Evolutionary conservation across 2,113 vertebrate genomes (phyloP).

Genomic region (Periophthalmodon schlosseri): DNA sequence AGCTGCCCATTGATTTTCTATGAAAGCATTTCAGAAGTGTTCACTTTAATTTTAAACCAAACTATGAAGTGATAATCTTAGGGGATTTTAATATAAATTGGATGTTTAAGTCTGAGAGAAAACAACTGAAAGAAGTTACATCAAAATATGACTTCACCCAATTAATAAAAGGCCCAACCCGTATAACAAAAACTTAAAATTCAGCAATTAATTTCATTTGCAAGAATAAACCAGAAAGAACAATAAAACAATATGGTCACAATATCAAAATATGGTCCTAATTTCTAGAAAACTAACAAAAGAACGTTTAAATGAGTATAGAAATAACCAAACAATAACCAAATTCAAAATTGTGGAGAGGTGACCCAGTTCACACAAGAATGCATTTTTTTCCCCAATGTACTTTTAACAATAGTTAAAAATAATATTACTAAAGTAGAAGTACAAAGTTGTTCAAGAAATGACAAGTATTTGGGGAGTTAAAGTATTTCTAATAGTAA

Average conservation of each 20-base stretch:
- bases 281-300: not conserved
- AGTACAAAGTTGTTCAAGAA: too few relatives aligned
- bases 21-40: not conserved
- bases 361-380: too few relatives aligned
- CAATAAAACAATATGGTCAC: not conserved
- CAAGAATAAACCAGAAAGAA: not conserved
- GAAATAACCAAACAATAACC: not conserved
- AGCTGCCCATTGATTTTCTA: not conserved
- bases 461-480: too few relatives aligned
- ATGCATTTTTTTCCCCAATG: too few relatives aligned
- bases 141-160: not conserved
- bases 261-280: not conserved
- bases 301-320: not conserved
- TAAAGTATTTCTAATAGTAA: too few relatives aligned
- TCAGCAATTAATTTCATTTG: not conserved
- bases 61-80: not conserved
- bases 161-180: not conserved
- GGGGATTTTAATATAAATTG: not conserved
- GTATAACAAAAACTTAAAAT: not conserved
- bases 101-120: not conserved
- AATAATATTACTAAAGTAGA: too few relatives aligned
- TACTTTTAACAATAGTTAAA: too few relatives aligned
- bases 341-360: too few relatives aligned
- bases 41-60: constrained; percentile 2
- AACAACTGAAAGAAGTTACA: not conserved